These are phyloP conservation scores for Drosophila kanapiae DNA, from an alignment of 1,140 invertebrate species.

Conservation along the genomic window DNA sequence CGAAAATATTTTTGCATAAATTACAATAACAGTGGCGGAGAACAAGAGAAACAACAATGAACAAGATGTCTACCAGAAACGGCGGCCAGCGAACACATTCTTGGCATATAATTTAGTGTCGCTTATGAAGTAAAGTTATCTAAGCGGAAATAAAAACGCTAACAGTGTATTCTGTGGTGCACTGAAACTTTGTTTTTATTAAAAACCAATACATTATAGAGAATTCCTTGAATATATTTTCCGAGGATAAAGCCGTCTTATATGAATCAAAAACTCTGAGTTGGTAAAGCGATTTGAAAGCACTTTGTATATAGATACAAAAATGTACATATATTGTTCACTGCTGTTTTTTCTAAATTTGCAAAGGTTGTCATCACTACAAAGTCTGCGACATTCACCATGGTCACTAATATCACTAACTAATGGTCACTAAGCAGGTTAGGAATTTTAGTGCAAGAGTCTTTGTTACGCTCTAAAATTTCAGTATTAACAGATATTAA, in stretches of 20 bases:
- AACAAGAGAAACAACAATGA: constrained; percentile 70
- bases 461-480: no score
- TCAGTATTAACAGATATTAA: background rate
- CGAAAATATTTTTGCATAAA: constrained; percentile 83
- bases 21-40: constrained; percentile 72
- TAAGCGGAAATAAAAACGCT: constrained; percentile 79
- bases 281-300: no score
- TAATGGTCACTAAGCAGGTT: no score
- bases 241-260: background rate
- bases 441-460: background rate
- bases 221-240: background rate
- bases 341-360: no score
- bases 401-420: no score
- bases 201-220: background rate
- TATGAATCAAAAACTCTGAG: no score
- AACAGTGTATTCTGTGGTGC: constrained; percentile 20
- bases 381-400: no score
- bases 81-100: constrained; percentile 65
- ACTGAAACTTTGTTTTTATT: background rate
- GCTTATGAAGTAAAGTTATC: constrained; percentile 84
- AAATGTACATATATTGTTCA: no score
- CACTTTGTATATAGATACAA: no score
- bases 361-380: no score
- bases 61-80: constrained; percentile 78
- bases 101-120: constrained; percentile 82